phyloP scores from a whole-genome alignment of 2,888 invertebrate species.

The Pachycephus smyrnensis region DNA sequence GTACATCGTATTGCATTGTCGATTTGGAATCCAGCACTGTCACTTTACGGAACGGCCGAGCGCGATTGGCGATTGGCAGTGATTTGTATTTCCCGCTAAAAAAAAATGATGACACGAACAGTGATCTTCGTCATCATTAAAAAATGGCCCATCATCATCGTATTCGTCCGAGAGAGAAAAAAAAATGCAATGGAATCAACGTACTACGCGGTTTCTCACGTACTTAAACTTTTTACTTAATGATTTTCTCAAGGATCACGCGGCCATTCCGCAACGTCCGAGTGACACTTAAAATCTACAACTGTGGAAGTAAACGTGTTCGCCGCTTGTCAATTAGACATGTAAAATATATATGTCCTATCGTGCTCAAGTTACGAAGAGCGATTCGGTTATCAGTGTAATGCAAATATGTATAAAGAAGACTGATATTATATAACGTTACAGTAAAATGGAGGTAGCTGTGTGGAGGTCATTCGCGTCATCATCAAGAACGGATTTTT shows the following conservation, averaged over 20 bases:
- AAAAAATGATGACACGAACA: too few relatives aligned
- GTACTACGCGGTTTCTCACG: too few relatives aligned
- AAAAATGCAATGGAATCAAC: neutral
- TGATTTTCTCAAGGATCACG: neutral
- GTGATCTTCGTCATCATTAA: neutral
- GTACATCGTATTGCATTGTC: conserved; percentile 65
- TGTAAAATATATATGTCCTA: conserved; percentile 6
- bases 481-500: neutral
- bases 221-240: too few relatives aligned
- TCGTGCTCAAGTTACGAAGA: neutral
- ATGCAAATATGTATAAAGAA: conserved; percentile 40
- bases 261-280: neutral
- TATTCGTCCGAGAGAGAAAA: neutral
- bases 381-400: neutral
- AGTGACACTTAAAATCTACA: conserved; percentile 33
- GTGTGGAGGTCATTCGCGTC: conserved; percentile 36
- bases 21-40: conserved; percentile 61
- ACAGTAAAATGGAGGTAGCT: conserved; percentile 61
- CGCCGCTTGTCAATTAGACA: conserved; percentile 11
- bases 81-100: conserved; percentile 18
- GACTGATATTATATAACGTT: conserved; percentile 51
- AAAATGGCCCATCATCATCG: neutral
- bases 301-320: conserved; percentile 32
- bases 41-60: conserved; percentile 48
- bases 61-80: conserved; percentile 46